Conservation (phyloP, 35 echinoderm and acorn worm species). For the Ophioderma brevispina region DNA sequence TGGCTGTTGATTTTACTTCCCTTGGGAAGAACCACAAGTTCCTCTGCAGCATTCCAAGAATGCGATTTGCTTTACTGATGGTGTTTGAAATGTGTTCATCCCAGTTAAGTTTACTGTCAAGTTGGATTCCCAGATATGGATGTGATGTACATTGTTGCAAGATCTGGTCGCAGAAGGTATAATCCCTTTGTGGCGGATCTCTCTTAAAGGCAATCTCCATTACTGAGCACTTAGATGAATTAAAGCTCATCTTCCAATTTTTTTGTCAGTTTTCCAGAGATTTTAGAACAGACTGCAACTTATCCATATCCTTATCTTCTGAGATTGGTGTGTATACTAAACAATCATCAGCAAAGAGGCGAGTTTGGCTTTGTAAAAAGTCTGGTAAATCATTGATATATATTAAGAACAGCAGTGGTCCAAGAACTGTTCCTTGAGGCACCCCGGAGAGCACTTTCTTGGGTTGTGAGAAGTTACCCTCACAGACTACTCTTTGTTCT, state of each 20-base stretch:
- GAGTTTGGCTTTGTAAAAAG: neutral
- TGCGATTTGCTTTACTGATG: slow-evolving; percentile 25
- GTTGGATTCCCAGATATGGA: slow-evolving; percentile 25
- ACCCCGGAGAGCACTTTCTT: neutral
- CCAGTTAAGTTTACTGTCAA: slow-evolving; percentile 20
- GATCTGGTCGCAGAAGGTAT: neutral
- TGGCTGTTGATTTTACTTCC: slow-evolving; percentile 13
- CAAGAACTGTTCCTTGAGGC: neutral
- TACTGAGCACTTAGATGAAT: neutral
- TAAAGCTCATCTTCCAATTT: neutral
- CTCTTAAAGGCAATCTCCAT: neutral
- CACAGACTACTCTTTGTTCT: neutral
- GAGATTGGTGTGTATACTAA: neutral
- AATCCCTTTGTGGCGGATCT: neutral
- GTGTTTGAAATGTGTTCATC: no score
- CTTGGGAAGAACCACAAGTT: slow-evolving; percentile 2
- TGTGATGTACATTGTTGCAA: neutral
- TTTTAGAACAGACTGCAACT: neutral
- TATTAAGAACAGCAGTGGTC: neutral
- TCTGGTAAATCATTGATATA: neutral
- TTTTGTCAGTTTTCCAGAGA: neutral
- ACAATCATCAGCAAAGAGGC: neutral
- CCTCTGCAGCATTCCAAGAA: slow-evolving; percentile 22
- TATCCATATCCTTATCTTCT: neutral
- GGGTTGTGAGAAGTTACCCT: neutral